Evolutionary conservation across 2,888 invertebrate species (phyloP).

Genomic region (Dasypogon diadema): DNA sequence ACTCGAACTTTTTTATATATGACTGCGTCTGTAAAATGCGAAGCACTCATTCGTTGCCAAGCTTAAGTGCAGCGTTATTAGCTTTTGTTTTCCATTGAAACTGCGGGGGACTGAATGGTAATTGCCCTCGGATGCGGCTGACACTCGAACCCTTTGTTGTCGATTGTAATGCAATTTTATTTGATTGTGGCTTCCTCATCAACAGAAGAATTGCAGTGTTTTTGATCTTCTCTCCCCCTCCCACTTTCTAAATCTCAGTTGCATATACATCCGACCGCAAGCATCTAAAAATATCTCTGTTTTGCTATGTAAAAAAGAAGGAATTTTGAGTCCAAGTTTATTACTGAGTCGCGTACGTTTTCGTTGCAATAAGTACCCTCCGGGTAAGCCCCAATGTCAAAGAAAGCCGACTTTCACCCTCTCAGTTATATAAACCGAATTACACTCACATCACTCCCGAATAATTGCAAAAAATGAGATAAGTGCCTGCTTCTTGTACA

Average conservation of each 20-base stretch:
- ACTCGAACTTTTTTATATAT: neutral
- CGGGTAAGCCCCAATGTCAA: conserved; percentile 39
- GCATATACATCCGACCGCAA: neutral
- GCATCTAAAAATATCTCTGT: conserved; percentile 35
- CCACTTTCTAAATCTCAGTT: conserved; percentile 3
- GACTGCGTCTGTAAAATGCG: neutral
- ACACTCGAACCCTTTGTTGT: conserved; percentile 43
- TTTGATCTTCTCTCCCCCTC: conserved; percentile 43
- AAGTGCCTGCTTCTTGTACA: conserved; percentile 33
- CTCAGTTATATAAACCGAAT: conserved; percentile 54
- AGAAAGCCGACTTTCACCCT: conserved; percentile 55
- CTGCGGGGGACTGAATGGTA: conserved; percentile 19
- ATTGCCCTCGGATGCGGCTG: conserved; percentile 38
- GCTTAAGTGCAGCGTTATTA: conserved; percentile 35
- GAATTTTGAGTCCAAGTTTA: conserved; percentile 28
- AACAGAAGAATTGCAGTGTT: conserved; percentile 11
- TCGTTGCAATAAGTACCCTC: conserved; percentile 28
- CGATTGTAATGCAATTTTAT: conserved; percentile 33
- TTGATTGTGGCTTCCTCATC: conserved; percentile 19
- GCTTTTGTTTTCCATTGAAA: conserved; percentile 43
- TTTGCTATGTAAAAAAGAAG: conserved; percentile 25
- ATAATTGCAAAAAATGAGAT: conserved; percentile 37
- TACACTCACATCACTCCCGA: conserved; percentile 49
- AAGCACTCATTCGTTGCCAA: neutral
- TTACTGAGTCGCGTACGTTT: conserved; percentile 10